Base-by-base conservation (phyloP, 2,797 vertebrate genomes). In the Holocentrus rufus region DNA sequence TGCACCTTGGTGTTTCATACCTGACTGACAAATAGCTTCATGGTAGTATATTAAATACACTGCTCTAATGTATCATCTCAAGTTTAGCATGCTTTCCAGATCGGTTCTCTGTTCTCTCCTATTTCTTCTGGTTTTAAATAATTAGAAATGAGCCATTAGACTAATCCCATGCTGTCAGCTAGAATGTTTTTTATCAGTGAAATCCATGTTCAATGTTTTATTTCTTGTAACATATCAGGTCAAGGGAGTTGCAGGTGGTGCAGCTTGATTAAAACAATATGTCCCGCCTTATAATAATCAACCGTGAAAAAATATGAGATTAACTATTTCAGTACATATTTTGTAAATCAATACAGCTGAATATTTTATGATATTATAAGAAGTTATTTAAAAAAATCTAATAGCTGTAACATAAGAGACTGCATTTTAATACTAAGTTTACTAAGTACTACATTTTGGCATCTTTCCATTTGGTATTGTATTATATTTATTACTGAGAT, bases 161-260 rank as follows among this genome's bases (percentile, higher is more conserved):
- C 72, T 20, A 70, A 74, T 57, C 44, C 36, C 39, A 59, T 56
- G 44, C 68, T 75, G 47, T 62, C 77, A 58, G 62, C 52, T 76
- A 44, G 31, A 65, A 65, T 63, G 66, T 79, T 72, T 82, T 27
- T 61, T 62, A 20, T 39, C 69, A 62, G 55, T 79, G 78, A 54
- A 47, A 57, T 74, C 71, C 9, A 34, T 70, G 59, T 75, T 72
- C 11, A 79, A 56, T 82, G 65, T 86, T 27, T 73, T 74, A 68
- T 87, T 89, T 85, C 39, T 74, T 76, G 82, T 85, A 84, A 87
- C 77, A 73, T 88, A 86, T 91, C 82, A 80, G 76, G 69, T 84
- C 66, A 67, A 65, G 69, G 64, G 65, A 81, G 70, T 44, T 79
- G 72, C 77, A 83, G 79, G 75, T 77, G 69, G 42, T 4, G 72